Evolutionary conservation across 2,113 vertebrate genomes (phyloP), one percentile per base, ranked within the genome.

Genomic region (Glaucidium brasilianum): DNA sequence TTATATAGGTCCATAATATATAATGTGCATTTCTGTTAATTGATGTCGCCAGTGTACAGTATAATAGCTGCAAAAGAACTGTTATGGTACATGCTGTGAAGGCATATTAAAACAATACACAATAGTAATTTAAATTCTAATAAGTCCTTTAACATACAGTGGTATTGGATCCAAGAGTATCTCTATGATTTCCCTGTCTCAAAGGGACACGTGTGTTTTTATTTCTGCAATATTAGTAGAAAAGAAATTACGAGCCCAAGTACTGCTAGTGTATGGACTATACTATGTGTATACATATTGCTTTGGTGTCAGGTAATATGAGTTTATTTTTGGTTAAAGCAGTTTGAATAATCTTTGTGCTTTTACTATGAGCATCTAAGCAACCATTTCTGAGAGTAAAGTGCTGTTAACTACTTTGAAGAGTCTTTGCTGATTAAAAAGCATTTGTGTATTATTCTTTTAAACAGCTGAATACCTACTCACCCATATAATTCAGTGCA

Each of bases 21-120:
- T 75, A 93, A 72, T 81, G 86, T 94, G 81, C 78, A 80, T 92
- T 97, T 90, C 96, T 96, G 88, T 96, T 97, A 97, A 97, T 97
- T 97, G 96, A 96, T 97, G 95, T 81, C 94, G 64, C 77, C 94
- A 74, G 66, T 72, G 87, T 89, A 91, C 37, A 20, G 88, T 82
- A 76, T 95, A 91, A 97, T 94, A 73, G 97, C 87, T 92, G 96
- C 92, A 87, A 60, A 92, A 96, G 81, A 97, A 58, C 92, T 69
- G 35, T 97, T 91, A 73, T 5, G 53, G 47, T 88, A 60, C 96
- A 92, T 92, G 94, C 96, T 98, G 96, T 94, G 97, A 96, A 96
- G 94, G 90, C 83, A 88, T 97, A 97, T 98, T 97, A 97, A 97
- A 97, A 92, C 91, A 89, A 96, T 90, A 94, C 76, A 88, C 95